Evolutionary conservation across 2,888 invertebrate species (phyloP).

Genomic region (Venusia cambrica): DNA sequence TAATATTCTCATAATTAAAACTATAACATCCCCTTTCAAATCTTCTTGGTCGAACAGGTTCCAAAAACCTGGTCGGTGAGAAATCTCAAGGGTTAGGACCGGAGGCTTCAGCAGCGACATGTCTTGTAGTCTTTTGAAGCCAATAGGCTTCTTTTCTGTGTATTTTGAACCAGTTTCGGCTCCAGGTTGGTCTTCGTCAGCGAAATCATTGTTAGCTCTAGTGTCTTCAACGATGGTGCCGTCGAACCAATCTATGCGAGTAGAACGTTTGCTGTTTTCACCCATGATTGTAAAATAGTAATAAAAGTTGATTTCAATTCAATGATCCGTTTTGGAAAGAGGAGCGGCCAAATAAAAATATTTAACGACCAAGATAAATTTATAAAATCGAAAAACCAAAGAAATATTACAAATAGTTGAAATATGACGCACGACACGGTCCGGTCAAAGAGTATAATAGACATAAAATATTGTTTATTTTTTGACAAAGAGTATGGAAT

Average conservation of each 20-base stretch:
- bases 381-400: too few species aligned
- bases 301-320: slow-evolving; percentile 9
- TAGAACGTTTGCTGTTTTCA: slow-evolving; percentile 49
- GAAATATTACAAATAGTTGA: too few species aligned
- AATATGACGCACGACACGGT: too few species aligned
- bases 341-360: slow-evolving; percentile 9
- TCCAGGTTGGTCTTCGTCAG: slow-evolving; percentile 49
- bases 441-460: too few species aligned
- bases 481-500: too few species aligned
- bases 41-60: slow-evolving; percentile 58
- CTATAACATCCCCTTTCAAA: slow-evolving; percentile 69
- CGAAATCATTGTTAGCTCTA: slow-evolving; percentile 39
- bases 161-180: slow-evolving; percentile 37
- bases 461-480: too few species aligned
- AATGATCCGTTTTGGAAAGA: slow-evolving; percentile 2
- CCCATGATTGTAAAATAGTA: slow-evolving; percentile 41
- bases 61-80: slow-evolving; percentile 68
- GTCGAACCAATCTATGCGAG: slow-evolving; percentile 75
- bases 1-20: slow-evolving; percentile 68
- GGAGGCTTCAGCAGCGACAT: slow-evolving; percentile 61
- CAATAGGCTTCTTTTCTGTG: slow-evolving; percentile 64
- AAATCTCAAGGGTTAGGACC: slow-evolving; percentile 61
- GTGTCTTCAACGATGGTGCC: slow-evolving; percentile 63
- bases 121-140: slow-evolving; percentile 66
- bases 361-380: too few species aligned